Evolutionary conservation across 2,888 invertebrate species (phyloP).

Genomic region (Eubasilissa splendida): DNA sequence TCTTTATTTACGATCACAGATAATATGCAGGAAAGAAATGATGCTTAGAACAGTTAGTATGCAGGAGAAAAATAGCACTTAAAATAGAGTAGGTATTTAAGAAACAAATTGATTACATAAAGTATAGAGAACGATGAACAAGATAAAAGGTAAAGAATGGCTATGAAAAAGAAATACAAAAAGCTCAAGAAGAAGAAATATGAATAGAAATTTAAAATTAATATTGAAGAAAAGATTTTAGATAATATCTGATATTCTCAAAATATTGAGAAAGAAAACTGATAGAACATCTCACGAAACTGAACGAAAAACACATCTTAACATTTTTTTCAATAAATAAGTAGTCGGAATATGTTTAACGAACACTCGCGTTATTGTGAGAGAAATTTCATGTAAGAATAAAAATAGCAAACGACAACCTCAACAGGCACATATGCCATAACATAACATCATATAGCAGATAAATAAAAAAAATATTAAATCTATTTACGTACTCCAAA

Average conservation of each 20-base stretch:
- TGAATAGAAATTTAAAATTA: neutral
- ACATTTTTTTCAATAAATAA: slow-evolving; percentile 7
- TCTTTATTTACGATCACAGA: slow-evolving; percentile 13
- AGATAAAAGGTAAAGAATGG: no score
- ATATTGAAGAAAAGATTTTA: neutral
- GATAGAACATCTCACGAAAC: neutral
- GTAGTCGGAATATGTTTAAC: neutral
- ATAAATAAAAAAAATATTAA: neutral
- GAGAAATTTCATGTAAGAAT: neutral
- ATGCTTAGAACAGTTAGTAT: no score
- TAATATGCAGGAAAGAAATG: neutral
- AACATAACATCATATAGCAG: neutral
- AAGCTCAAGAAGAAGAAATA: neutral
- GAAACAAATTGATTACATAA: no score
- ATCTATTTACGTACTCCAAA: neutral
- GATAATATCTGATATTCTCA: neutral
- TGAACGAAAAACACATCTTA: neutral
- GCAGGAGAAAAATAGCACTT: no score
- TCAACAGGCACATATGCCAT: neutral
- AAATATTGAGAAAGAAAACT: no score
- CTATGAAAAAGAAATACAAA: no score
- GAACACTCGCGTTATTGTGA: neutral
- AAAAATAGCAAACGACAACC: neutral
- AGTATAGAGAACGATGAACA: no score
- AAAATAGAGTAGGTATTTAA: no score